Conservation (phyloP, 2,113 vertebrate species). For the Nycticorax nycticorax region DNA sequence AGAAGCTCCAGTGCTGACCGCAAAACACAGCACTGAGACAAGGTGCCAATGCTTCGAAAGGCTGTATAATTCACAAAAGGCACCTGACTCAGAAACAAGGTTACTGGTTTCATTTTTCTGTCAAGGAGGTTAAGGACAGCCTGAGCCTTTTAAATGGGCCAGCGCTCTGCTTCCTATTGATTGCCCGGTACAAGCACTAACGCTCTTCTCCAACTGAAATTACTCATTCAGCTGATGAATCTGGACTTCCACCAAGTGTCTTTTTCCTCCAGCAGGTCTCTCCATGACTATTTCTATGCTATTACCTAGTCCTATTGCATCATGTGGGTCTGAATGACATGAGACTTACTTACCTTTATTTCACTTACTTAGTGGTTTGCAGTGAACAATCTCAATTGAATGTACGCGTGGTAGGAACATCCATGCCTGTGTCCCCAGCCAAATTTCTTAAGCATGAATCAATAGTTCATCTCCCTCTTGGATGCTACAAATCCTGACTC, state of each 20-base stretch:
- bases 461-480: neutral
- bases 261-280: neutral
- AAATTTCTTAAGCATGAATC: neutral
- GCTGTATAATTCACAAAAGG: neutral
- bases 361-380: neutral
- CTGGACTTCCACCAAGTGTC: neutral
- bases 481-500: neutral
- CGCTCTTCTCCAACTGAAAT: neutral
- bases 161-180: neutral
- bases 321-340: neutral
- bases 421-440: neutral
- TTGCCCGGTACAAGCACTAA: neutral
- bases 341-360: neutral
- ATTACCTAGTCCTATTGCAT: neutral
- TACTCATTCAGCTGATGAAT: neutral
- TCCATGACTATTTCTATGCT: neutral
- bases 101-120: neutral
- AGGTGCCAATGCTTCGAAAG: neutral
- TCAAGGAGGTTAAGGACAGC: neutral
- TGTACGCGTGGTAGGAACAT: neutral
- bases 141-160: neutral
- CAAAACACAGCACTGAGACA: neutral
- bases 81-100: neutral
- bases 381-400: neutral
- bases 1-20: neutral